Evolutionary conservation across 2,888 invertebrate genomes (phyloP), one percentile per base, ranked within the genome.

Genomic region (Druceiella hillmani): DNA sequence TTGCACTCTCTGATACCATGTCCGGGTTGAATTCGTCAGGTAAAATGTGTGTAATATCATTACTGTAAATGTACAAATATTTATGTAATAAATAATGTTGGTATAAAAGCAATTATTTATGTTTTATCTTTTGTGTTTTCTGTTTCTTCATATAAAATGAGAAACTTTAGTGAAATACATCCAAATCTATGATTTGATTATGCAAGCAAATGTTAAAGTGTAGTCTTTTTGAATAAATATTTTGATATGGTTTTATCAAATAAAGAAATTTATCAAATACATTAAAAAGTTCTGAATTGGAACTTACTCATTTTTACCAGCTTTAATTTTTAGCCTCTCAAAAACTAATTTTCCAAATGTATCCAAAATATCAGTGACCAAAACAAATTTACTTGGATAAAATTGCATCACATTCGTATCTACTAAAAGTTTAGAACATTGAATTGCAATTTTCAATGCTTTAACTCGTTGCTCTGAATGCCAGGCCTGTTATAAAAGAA

Each of bases 371-470:
- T 99, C 97, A 7, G 94, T 94, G 37, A 98, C 85, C 10, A 98
- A 75, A 20, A 95, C 91, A 76, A 94, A 99, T 70, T 98, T 97
- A 64, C 94, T 94, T 0, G 98, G 98, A 70, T 98, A 99, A 66
- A 98, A 99, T 53, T 87, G 87, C 57, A 94, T 80, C 1, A 90
- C 93, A 39, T 82, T 83, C 3, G 88, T 84, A 58, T 95, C 93
- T 2, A 88, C 83, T 36, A 99, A 67, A 52, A 97, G 71, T 66
- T 97, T 95, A 22, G 95, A 89, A 65, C 95, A 94, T 75, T 97
- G 95, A 50, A 98, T 97, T 2, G 87, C 91, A 55, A 98, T 95
- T 75, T 97, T 97, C 24, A 97, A 76, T 3, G 97, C 88, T 68
- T 92, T 92, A 0, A 94, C 93, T 51, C 95, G 76, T 62, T 95